Conservation (phyloP, 2,888 invertebrate genomes). For the Calliphora vomitoria region DNA sequence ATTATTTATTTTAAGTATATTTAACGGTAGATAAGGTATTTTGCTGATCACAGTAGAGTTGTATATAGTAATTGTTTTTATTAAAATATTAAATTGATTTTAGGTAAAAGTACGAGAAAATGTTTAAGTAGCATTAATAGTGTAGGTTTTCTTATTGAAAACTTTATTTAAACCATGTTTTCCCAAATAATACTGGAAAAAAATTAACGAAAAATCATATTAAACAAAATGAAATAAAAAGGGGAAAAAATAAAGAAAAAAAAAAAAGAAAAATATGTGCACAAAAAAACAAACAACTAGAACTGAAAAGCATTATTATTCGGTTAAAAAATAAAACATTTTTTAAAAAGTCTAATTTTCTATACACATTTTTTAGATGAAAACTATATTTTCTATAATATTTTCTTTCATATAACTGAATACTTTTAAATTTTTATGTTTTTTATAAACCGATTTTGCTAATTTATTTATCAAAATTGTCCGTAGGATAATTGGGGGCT, state of each 20-base stretch:
- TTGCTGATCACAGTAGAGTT: slow-evolving; percentile 72
- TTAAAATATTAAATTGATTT: slow-evolving; percentile 50
- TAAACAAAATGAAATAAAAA: slow-evolving; percentile 76
- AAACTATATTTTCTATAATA: too few relatives aligned
- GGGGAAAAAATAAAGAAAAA: slow-evolving; percentile 64
- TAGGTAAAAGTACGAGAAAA: slow-evolving; percentile 35
- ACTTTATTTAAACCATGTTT: slow-evolving; percentile 81
- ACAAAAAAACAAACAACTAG: slow-evolving; percentile 54
- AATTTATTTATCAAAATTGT: too few relatives aligned
- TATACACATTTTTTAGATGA: too few relatives aligned
- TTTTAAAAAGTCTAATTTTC: too few relatives aligned
- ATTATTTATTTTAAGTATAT: slow-evolving; percentile 37
- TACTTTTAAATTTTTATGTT: too few relatives aligned
- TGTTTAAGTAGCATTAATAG: slow-evolving; percentile 71
- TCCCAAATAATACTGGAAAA: slow-evolving; percentile 81
- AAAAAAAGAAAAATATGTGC: slow-evolving; percentile 62
- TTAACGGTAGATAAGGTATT: slow-evolving; percentile 54
- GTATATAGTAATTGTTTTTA: slow-evolving; percentile 12
- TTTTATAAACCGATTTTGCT: too few relatives aligned
- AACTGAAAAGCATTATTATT: slow-evolving; percentile 9
- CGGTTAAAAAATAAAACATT: neutral
- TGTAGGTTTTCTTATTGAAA: slow-evolving; percentile 79
- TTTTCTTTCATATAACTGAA: too few relatives aligned
- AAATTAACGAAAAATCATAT: slow-evolving; percentile 75
- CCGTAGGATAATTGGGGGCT: too few relatives aligned